A percentile compares a stretch with the other conserved stretches of the same genome.
These are phyloP conservation scores for Amiota communis DNA, from an alignment of 2,888 invertebrate species.

Conservation along the genomic window DNA sequence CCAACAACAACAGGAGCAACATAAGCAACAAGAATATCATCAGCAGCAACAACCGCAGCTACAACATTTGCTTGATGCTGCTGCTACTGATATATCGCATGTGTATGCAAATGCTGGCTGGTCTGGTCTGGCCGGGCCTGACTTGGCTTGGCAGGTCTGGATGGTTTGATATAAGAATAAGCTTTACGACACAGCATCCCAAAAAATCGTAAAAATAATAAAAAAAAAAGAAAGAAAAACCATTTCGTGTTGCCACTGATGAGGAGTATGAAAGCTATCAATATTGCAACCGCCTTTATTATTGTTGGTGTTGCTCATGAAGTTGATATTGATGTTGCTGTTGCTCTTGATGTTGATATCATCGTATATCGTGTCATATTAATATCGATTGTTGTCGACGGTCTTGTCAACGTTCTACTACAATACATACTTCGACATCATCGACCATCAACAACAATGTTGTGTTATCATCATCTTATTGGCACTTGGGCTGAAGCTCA, in stretches of 20 bases:
- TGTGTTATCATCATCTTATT: background rate
- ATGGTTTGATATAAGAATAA: background rate
- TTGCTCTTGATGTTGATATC: background rate
- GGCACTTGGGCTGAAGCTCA: background rate
- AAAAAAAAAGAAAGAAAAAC: background rate
- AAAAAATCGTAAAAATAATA: background rate
- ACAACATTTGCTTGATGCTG: background rate
- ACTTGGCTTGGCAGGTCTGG: background rate
- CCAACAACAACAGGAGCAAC: slow-evolving; percentile 34
- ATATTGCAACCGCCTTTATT: background rate
- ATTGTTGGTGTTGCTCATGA: slow-evolving; percentile 4
- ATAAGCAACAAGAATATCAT: background rate
- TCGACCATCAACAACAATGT: no score
- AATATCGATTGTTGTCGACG: slow-evolving; percentile 9
- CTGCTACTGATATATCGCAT: slow-evolving; percentile 10
- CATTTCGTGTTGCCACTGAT: background rate
- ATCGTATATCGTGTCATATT: background rate
- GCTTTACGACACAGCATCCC: background rate
- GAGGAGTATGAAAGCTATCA: background rate
- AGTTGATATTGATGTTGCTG: background rate
- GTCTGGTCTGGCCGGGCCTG: background rate
- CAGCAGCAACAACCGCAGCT: slow-evolving; percentile 16
- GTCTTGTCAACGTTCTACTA: no score
- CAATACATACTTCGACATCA: no score
- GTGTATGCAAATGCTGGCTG: slow-evolving; percentile 21